Percentiles rank a stretch among this genome's conserved stretches.
phyloP scores from a whole-genome alignment of 1,140 invertebrate species.

The Papilio helenus region DNA sequence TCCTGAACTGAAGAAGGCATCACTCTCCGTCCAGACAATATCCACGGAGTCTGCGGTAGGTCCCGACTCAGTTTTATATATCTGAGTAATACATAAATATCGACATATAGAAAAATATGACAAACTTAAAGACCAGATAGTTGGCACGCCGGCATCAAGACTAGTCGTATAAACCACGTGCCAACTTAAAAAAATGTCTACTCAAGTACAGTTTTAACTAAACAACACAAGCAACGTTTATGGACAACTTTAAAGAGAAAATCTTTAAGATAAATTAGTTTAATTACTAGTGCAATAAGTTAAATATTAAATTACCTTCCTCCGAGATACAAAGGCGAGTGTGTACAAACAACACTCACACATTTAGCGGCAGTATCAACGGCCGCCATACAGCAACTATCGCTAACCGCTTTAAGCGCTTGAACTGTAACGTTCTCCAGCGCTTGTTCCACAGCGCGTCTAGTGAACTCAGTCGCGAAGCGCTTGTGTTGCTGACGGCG shows the following conservation, averaged over 20 bases:
- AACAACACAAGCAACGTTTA: no score
- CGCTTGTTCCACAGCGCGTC: slow-evolving; percentile 68
- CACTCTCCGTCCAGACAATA: slow-evolving; percentile 91
- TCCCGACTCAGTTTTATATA: slow-evolving; percentile 95
- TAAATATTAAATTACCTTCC: slow-evolving; percentile 61
- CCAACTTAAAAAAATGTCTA: no score
- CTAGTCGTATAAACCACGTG: no score
- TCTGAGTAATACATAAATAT: slow-evolving; percentile 45
- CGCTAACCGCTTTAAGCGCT: slow-evolving; percentile 44
- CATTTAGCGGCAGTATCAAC: slow-evolving; percentile 45
- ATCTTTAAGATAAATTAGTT: no score
- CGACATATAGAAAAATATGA: no score
- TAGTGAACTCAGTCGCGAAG: slow-evolving; percentile 68
- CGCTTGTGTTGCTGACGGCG: slow-evolving; percentile 62
- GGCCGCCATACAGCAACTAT: slow-evolving; percentile 34
- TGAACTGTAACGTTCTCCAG: slow-evolving; percentile 50
- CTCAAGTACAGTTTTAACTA: no score
- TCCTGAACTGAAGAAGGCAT: slow-evolving; percentile 96
- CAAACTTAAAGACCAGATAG: no score
- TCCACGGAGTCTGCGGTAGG: slow-evolving; percentile 97
- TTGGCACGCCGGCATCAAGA: no score
- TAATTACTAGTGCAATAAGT: neutral
- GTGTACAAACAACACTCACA: slow-evolving; percentile 54
- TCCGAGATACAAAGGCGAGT: slow-evolving; percentile 62
- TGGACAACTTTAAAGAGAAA: no score